These are phyloP conservation scores for Theonella swinhoei DNA, from an alignment of 37 sponge, comb jelly and placozoan species.

Conservation along the genomic window DNA sequence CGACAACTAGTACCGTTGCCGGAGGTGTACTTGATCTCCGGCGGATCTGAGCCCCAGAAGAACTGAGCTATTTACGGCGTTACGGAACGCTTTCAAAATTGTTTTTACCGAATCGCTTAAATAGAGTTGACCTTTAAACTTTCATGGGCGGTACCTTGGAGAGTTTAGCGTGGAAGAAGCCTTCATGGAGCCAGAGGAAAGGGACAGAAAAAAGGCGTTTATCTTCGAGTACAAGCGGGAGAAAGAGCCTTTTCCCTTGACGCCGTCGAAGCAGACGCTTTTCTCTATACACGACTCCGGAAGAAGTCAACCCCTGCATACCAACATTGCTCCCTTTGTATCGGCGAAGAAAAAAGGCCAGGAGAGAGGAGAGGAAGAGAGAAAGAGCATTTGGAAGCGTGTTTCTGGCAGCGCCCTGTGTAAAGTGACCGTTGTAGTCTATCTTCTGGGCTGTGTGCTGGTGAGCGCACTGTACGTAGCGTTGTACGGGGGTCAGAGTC, in stretches of 20 bases:
- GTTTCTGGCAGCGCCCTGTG: conserved; percentile 48
- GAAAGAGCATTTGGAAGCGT: not conserved
- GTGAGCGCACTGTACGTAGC: conserved; percentile 75
- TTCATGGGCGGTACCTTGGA: not conserved
- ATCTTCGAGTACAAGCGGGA: not conserved
- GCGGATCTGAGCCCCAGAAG: too few relatives aligned
- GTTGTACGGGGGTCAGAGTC: conserved; percentile 50
- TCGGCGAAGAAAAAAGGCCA: not conserved
- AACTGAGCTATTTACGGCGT: too few relatives aligned
- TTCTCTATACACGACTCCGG: not conserved
- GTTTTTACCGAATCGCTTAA: not conserved
- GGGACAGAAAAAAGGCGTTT: not conserved
- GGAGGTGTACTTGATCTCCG: too few relatives aligned
- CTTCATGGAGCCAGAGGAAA: not conserved
- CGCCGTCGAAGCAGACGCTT: not conserved
- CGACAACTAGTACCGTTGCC: too few relatives aligned
- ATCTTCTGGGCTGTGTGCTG: conserved; percentile 64
- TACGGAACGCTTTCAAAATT: not conserved
- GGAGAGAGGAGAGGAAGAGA: not conserved
- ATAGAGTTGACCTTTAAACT: not conserved
- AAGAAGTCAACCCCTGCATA: not conserved
- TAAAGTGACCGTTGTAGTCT: conserved; percentile 51
- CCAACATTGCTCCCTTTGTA: not conserved
- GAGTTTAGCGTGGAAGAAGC: too few relatives aligned
- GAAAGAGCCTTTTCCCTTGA: not conserved